These are phyloP conservation scores for Narcine bancroftii DNA, from an alignment of 2,113 vertebrate species.

Conservation along the genomic window DNA sequence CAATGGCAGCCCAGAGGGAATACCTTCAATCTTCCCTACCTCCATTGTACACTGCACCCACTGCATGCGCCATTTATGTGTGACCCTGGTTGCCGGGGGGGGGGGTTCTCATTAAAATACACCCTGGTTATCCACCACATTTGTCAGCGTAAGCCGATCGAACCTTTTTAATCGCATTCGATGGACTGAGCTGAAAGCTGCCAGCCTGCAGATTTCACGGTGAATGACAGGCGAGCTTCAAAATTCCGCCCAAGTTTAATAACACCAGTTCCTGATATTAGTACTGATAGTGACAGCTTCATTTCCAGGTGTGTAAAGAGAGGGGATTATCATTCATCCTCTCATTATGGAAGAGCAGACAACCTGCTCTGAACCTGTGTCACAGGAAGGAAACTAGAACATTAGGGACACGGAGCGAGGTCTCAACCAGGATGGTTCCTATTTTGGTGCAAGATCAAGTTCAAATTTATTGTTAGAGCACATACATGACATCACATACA, in stretches of 20 bases:
- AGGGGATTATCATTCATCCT: constrained; percentile 50
- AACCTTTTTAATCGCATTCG: background rate
- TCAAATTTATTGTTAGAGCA: too few species aligned
- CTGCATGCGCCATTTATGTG: background rate
- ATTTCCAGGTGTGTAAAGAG: constrained; percentile 42
- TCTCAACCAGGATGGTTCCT: constrained; percentile 42
- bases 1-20: background rate
- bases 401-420: constrained; percentile 45
- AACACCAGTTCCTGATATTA: constrained; percentile 41
- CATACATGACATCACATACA: too few species aligned
- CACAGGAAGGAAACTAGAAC: constrained; percentile 44
- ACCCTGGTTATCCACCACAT: background rate
- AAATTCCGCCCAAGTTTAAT: constrained; percentile 45
- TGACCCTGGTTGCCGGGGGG: too few species aligned
- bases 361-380: constrained; percentile 46
- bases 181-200: background rate
- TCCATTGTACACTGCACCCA: background rate
- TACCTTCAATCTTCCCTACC: background rate
- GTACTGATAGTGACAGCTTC: constrained; percentile 40
- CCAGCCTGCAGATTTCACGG: background rate
- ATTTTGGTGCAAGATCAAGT: too few species aligned
- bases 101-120: constrained; percentile 22
- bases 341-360: constrained; percentile 47
- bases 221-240: background rate
- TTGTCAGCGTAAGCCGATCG: constrained; percentile 1